These are phyloP conservation scores for Euspilapteryx auroguttella DNA, from an alignment of 2,888 invertebrate species.

Conservation along the genomic window DNA sequence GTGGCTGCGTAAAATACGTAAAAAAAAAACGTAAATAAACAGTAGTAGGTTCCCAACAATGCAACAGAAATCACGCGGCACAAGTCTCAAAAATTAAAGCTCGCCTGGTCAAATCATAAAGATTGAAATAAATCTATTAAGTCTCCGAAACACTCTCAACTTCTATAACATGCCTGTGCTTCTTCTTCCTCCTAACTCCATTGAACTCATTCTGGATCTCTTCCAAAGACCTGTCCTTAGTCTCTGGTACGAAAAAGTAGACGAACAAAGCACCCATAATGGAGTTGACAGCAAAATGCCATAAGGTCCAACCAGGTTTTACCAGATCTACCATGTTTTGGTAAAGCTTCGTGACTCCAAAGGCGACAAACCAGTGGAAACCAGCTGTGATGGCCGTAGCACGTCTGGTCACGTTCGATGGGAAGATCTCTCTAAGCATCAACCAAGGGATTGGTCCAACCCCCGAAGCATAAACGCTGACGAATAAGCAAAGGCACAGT, in stretches of 20 bases:
- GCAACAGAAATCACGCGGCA: no score
- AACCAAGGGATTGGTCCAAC: conserved; percentile 75
- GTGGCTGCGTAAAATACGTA: no score
- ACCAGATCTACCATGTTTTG: conserved; percentile 57
- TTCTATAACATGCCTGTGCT: conserved; percentile 46
- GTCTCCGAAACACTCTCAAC: conserved; percentile 33
- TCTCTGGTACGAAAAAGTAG: conserved; percentile 69
- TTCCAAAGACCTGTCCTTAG: conserved; percentile 57
- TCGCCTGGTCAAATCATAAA: no score
- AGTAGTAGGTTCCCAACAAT: no score
- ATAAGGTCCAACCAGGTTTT: conserved; percentile 66
- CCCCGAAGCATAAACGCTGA: conserved; percentile 66
- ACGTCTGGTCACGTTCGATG: conserved; percentile 61
- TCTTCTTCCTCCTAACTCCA: conserved; percentile 36
- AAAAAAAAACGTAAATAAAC: no score
- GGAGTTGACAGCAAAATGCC: conserved; percentile 66
- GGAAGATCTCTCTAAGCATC: conserved; percentile 69
- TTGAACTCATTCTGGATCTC: conserved; percentile 59
- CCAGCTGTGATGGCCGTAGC: conserved; percentile 71
- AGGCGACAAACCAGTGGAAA: conserved; percentile 71
- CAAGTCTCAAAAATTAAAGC: no score
- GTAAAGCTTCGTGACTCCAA: conserved; percentile 65
- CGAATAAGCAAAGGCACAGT: conserved; percentile 54
- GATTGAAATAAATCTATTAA: no score
- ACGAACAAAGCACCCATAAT: conserved; percentile 65